A percentile compares a stretch with the other conserved stretches of the same genome.
phyloP scores from a whole-genome alignment of 2,888 invertebrate species.

The Caenorhabditis doughertyi region DNA sequence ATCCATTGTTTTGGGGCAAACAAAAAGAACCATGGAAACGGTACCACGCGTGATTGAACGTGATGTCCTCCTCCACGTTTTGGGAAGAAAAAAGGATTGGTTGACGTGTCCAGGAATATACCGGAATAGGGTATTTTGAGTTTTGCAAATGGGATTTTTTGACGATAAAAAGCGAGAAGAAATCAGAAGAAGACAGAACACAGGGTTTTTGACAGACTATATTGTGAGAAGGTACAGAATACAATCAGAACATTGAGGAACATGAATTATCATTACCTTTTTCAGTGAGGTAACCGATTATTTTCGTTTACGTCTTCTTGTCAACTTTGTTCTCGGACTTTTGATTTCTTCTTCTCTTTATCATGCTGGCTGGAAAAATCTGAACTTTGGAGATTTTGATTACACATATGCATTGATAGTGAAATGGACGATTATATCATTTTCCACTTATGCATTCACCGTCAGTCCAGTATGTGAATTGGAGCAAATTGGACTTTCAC shows the following conservation, averaged over 20 bases:
- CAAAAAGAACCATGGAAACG: constrained; percentile 45
- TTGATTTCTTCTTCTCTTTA: constrained; percentile 73
- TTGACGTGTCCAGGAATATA: not conserved
- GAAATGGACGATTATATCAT: constrained; percentile 72
- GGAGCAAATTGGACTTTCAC: constrained; percentile 14
- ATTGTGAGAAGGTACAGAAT: constrained; percentile 60
- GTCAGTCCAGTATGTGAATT: constrained; percentile 74
- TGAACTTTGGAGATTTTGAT: constrained; percentile 79
- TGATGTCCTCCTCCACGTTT: constrained; percentile 42
- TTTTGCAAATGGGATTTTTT: constrained; percentile 59
- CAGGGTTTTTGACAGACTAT: constrained; percentile 64
- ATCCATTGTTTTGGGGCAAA: constrained; percentile 28
- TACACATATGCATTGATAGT: constrained; percentile 61
- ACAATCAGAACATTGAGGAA: not conserved
- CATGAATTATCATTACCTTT: constrained; percentile 2
- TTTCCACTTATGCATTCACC: constrained; percentile 74
- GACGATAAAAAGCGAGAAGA: constrained; percentile 60
- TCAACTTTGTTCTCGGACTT: constrained; percentile 75
- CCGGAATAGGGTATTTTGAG: not conserved
- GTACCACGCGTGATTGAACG: constrained; percentile 42
- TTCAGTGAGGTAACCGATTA: constrained; percentile 77
- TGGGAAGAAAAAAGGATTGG: not conserved
- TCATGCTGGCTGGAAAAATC: constrained; percentile 75
- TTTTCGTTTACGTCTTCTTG: constrained; percentile 69
- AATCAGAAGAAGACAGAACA: constrained; percentile 53